Evolutionary conservation across 2,113 vertebrate species (phyloP), one percentile per base, ranked within the genome.

Genomic region (Australoheros scitulus): DNA sequence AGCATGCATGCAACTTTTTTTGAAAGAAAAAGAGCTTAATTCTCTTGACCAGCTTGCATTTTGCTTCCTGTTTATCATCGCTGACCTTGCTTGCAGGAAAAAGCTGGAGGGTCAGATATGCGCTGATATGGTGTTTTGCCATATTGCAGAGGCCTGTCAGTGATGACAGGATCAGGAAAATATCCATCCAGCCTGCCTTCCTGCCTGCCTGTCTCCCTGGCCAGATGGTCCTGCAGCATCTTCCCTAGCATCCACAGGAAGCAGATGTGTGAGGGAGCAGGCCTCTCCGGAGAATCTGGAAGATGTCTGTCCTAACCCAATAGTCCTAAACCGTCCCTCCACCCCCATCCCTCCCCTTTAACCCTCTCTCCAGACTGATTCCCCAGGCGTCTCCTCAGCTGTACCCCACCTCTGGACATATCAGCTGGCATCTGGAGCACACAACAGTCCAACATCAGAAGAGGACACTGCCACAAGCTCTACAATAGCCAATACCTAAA

Each of bases 201-300:
- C 77, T 79, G 87, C 74, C 59, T 75, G 60, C 82, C 90, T 76
- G 24, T 50, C 65, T 55, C 86, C 76, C 79, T 61, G 76, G 87
- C 91, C 95, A 96, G 94, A 96, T 96, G 96, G 95, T 83, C 91
- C 57, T 38, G 74, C 90, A 91, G 83, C 91, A 88, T 86, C 83
- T 90, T 89, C 92, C 86, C 77, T 82, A 85, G 82, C 85, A 91
- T 89, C 86, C 92, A 80, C 24, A 52, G 79, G 81, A 94, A 93
- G 90, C 95, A 96, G 95, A 95, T 95, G 94, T 92, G 90, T 86
- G 85, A 88, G 85, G 79, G 86, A 90, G 87, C 83, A 41, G 76
- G 88, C 81, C 79, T 94, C 94, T 93, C 90, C 22, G 3, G 91
- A 88, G 93, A 93, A 91, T 86, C 63, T 85, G 89, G 86, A 65